These are phyloP conservation scores for Hestina assimilis DNA, from an alignment of 1,140 invertebrate genomes.

Conservation along the genomic window DNA sequence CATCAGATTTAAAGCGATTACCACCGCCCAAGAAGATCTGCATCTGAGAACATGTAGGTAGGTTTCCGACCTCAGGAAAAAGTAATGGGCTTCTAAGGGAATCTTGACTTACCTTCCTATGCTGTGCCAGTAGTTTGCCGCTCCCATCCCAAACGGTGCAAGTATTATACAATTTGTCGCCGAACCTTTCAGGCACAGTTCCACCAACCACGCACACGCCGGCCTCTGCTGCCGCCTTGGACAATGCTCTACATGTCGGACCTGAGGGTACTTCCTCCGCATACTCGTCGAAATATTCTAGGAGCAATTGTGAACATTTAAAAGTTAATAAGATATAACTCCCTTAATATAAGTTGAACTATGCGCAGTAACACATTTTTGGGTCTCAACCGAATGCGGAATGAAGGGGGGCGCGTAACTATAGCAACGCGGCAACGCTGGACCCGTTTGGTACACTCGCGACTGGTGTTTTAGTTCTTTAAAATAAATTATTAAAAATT, in stretches of 20 bases:
- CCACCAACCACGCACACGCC: constrained; percentile 92
- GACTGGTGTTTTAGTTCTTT: too few species aligned
- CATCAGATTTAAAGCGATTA: too few species aligned
- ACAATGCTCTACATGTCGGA: constrained; percentile 84
- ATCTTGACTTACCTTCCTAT: constrained; percentile 83
- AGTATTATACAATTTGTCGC: constrained; percentile 89
- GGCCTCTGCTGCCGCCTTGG: constrained; percentile 87
- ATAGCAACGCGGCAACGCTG: too few species aligned
- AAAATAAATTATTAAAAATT: too few species aligned
- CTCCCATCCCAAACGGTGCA: constrained; percentile 91
- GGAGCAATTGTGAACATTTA: background rate
- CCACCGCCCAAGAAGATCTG: too few species aligned
- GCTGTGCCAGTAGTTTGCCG: constrained; percentile 86
- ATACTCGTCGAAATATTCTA: constrained; percentile 90
- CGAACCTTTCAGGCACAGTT: constrained; percentile 89
- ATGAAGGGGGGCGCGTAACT: too few species aligned
- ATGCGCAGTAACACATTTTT: too few species aligned
- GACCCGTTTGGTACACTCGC: too few species aligned
- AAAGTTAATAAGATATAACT: too few species aligned
- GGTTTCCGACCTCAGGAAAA: too few species aligned
- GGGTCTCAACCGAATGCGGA: too few species aligned
- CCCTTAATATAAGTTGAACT: too few species aligned
- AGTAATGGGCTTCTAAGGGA: background rate
- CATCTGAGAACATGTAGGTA: background rate
- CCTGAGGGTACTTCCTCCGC: constrained; percentile 90